A percentile compares a stretch with the other conserved stretches of the same genome.
Evolutionary conservation across 2,888 invertebrate species (phyloP).

Genomic region (Lysandra coridon): DNA sequence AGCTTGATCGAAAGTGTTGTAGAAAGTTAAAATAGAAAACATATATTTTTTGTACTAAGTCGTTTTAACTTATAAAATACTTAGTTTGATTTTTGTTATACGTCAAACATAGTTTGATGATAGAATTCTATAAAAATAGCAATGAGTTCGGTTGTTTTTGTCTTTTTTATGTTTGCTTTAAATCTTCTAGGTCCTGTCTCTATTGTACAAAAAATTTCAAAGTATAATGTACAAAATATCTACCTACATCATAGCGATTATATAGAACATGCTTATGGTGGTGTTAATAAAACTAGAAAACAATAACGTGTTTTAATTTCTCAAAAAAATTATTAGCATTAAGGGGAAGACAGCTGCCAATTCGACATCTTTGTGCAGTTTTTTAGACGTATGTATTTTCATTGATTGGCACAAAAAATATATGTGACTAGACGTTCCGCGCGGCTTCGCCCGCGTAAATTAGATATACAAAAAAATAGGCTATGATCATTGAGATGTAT

Average conservation of each 20-base stretch:
- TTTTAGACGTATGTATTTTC: no score
- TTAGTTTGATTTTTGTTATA: no score
- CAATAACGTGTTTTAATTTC: background rate
- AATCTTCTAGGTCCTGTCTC: conserved; percentile 28
- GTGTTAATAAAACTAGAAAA: conserved; percentile 20
- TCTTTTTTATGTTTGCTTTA: background rate
- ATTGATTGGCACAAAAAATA: no score
- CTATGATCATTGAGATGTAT: no score
- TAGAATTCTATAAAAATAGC: no score
- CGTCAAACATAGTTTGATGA: no score
- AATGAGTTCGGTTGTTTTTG: no score
- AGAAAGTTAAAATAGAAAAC: background rate
- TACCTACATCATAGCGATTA: background rate
- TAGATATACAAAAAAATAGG: no score
- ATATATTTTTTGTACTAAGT: background rate
- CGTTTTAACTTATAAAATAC: background rate
- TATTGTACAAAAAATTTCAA: conserved; percentile 24
- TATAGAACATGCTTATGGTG: conserved; percentile 22
- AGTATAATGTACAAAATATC: conserved; percentile 9
- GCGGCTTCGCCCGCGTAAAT: no score
- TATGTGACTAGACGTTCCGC: no score
- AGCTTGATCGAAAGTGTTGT: background rate
- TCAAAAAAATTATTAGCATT: background rate
- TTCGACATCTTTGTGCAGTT: no score
- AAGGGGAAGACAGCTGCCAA: no score